A percentile compares a stretch with the other conserved stretches of the same genome.
These are phyloP conservation scores for Prunella himalayana DNA, from an alignment of 2,113 vertebrate genomes.

Conservation along the genomic window DNA sequence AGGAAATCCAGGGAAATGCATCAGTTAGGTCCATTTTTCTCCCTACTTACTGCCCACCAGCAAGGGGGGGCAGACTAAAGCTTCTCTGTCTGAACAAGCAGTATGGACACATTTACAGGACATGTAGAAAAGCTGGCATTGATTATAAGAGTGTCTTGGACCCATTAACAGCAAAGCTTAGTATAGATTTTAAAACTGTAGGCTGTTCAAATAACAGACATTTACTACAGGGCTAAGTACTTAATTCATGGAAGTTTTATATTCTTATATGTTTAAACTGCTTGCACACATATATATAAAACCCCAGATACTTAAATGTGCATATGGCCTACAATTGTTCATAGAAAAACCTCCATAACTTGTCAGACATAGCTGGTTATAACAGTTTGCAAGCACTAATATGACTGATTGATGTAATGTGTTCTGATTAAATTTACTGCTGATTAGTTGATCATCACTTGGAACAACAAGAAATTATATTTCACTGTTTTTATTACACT, in stretches of 20 bases:
- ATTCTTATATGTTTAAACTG: neutral
- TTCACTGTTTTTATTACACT: constrained; percentile 60
- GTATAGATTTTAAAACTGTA: neutral
- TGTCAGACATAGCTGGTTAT: constrained; percentile 25
- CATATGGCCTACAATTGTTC: neutral
- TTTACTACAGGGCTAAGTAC: neutral
- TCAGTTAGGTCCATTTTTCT: neutral
- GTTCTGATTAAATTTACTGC: constrained; percentile 70
- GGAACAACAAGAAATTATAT: constrained; percentile 71
- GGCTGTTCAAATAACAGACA: neutral
- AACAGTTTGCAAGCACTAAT: constrained; percentile 52
- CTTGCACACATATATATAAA: neutral
- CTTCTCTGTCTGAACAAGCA: neutral
- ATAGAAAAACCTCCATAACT: neutral
- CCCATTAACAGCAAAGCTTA: neutral
- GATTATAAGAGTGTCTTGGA: neutral
- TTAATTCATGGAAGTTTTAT: constrained; percentile 21
- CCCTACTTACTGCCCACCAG: neutral
- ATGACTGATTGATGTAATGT: constrained; percentile 60
- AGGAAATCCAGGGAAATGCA: neutral
- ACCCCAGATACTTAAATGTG: neutral
- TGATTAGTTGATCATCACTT: constrained; percentile 70
- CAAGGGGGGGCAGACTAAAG: neutral
- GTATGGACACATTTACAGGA: neutral
- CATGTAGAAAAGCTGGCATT: neutral